Conservation (phyloP, 2,797 vertebrate species). For the Pipistrellus pygmaeus region DNA sequence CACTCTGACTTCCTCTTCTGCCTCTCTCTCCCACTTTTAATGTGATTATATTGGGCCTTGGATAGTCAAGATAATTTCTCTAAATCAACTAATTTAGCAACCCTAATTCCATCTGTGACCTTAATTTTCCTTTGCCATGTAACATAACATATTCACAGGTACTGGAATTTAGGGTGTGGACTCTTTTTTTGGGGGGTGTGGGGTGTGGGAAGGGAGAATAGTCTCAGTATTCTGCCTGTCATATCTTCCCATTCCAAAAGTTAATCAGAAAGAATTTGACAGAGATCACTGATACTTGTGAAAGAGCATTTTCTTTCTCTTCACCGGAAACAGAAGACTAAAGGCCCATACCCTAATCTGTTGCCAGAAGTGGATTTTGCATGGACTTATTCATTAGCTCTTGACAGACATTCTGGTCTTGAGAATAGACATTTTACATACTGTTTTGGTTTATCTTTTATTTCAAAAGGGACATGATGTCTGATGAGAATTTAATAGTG, state of each 20-base stretch:
- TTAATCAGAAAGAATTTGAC: background rate
- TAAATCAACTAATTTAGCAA: background rate
- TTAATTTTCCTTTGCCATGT: background rate
- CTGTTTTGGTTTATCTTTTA: background rate
- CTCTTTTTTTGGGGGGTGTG: fast-evolving
- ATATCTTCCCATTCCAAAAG: background rate
- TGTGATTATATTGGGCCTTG: background rate
- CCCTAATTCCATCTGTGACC: background rate
- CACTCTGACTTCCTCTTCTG: background rate
- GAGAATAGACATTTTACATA: background rate
- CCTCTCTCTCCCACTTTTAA: background rate
- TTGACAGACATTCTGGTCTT: background rate
- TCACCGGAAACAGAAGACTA: background rate
- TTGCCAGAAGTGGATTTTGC: background rate
- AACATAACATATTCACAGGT: background rate
- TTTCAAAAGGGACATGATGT: background rate
- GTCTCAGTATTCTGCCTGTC: background rate
- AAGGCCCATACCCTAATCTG: background rate
- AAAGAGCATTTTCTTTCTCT: background rate
- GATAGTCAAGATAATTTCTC: background rate
- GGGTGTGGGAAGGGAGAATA: too few relatives aligned
- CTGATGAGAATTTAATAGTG: background rate
- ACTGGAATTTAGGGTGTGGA: background rate
- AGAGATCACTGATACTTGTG: background rate
- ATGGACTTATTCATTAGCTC: background rate